Evolutionary conservation across 2,797 vertebrate species (phyloP).

Genomic region (Falco columbarius): DNA sequence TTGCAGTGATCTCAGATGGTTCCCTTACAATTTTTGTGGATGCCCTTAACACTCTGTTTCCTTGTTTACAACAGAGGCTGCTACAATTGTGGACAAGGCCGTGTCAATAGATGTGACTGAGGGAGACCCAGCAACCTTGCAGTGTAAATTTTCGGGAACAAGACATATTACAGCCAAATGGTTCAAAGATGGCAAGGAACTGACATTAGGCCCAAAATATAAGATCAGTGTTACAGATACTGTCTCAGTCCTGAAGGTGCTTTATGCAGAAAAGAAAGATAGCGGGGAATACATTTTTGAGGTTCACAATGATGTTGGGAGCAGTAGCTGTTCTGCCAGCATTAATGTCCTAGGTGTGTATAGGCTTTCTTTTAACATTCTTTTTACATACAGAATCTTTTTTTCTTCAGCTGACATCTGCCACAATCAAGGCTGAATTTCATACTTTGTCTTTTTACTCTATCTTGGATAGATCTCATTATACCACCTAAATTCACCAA

Average conservation of each 20-base stretch:
- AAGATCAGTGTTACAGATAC: conserved; percentile 91
- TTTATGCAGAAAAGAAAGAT: conserved; percentile 89
- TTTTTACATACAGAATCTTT: not conserved
- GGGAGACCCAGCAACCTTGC: conserved; percentile 94
- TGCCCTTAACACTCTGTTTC: conserved; percentile 7
- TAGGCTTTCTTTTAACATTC: not conserved
- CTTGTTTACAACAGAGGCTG: conserved; percentile 88
- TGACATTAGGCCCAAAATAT: conserved; percentile 86
- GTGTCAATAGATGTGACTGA: conserved; percentile 95
- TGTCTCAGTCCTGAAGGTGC: conserved; percentile 90
- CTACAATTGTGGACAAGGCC: conserved; percentile 90
- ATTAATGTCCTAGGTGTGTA: conserved; percentile 93
- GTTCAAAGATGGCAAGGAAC: conserved; percentile 89
- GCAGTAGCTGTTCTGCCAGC: conserved; percentile 86
- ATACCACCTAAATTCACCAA: conserved; percentile 96
- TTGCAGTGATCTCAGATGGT: not conserved
- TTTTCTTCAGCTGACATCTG: not conserved
- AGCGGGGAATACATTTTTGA: conserved; percentile 91
- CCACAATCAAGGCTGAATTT: not conserved
- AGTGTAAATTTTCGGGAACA: conserved; percentile 93
- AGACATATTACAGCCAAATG: conserved; percentile 90
- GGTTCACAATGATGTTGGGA: conserved; percentile 93
- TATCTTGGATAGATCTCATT: conserved; percentile 89
- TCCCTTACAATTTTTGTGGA: not conserved
- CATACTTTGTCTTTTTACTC: conserved; percentile 43